Percentiles rank a stretch among this genome's conserved stretches.
Evolutionary conservation across 2,113 vertebrate species (phyloP).

Genomic region (Mixornis gularis): DNA sequence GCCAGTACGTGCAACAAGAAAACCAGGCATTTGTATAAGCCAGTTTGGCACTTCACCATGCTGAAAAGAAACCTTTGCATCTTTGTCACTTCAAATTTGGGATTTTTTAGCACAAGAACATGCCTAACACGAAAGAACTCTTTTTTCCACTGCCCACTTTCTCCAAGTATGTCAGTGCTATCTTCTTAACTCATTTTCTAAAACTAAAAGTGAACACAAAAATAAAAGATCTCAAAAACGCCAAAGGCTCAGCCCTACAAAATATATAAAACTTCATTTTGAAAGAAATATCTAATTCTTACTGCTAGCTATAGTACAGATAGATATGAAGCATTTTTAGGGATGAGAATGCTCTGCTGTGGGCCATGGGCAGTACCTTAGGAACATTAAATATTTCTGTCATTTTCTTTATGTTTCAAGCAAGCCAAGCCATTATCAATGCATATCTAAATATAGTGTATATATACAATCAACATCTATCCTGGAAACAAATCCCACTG

Average conservation of each 20-base stretch:
- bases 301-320: not conserved
- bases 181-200: not conserved
- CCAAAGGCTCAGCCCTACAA: not conserved
- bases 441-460: not conserved
- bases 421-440: not conserved
- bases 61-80: not conserved
- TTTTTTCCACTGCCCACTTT: not conserved
- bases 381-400: not conserved
- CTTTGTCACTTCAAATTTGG: not conserved
- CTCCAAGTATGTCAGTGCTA: not conserved
- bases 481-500: not conserved
- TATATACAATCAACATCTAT: not conserved
- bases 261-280: not conserved
- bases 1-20: not conserved
- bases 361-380: not conserved
- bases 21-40: not conserved
- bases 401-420: not conserved
- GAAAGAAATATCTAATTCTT: not conserved
- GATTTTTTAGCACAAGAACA: not conserved
- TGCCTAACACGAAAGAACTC: not conserved
- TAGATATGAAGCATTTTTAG: not conserved
- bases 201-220: not conserved
- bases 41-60: not conserved
- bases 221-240: not conserved
- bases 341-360: not conserved